A percentile compares a stretch with the other conserved stretches of the same genome.
phyloP scores from a whole-genome alignment of 2,888 invertebrate species.

The Tubulanus polymorphus region DNA sequence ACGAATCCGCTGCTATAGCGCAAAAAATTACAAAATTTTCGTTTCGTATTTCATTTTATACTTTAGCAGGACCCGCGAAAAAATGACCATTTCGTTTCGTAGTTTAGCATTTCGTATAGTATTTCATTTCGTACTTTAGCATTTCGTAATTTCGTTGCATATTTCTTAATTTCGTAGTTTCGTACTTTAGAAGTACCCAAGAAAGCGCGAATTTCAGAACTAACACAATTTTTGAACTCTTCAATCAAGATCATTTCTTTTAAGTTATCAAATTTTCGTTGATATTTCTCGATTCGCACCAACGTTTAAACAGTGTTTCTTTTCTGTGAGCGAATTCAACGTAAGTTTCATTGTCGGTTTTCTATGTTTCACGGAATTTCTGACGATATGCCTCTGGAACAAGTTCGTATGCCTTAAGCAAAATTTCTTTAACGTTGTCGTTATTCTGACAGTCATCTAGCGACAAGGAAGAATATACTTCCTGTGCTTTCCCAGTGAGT shows the following conservation, averaged over 20 bases:
- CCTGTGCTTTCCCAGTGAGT: no score
- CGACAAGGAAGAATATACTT: constrained; percentile 10
- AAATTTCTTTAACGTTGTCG: constrained; percentile 10
- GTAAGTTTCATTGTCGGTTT: constrained; percentile 13
- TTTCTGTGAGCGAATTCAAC: constrained; percentile 18
- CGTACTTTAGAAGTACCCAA: no score
- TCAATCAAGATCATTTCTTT: constrained; percentile 8
- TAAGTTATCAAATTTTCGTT: constrained; percentile 5
- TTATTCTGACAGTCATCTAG: constrained; percentile 9
- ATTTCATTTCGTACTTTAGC: no score
- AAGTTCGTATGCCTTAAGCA: constrained; percentile 20
- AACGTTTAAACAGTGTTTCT: constrained; percentile 13
- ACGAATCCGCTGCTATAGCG: no score
- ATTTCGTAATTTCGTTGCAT: no score
- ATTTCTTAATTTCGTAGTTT: no score
- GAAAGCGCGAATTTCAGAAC: constrained; percentile 4
- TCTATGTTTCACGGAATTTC: constrained; percentile 15
- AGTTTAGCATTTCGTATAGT: no score
- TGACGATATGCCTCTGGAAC: constrained; percentile 21
- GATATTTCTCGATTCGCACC: constrained; percentile 6
- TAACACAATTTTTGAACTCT: constrained; percentile 9
- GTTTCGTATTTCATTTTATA: no score
- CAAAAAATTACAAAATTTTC: no score
- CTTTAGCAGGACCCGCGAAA: no score
- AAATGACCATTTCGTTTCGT: no score